phyloP scores from a whole-genome alignment of 2,797 vertebrate genomes.

The Toxotes lorentzi region DNA sequence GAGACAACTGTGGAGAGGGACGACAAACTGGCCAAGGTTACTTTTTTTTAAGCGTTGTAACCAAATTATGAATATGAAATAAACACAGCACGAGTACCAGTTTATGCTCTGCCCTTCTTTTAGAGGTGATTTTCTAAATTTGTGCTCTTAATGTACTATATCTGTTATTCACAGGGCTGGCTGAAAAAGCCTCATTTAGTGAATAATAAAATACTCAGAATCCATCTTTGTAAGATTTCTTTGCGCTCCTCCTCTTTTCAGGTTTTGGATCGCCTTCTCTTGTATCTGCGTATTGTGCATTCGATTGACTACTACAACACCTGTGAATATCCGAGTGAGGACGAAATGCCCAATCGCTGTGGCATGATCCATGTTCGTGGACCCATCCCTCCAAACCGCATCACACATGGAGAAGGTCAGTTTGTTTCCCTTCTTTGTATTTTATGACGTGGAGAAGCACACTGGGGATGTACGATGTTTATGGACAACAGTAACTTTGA shows the following conservation, averaged over 20 bases:
- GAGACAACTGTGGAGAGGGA: constrained; percentile 93
- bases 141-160: not conserved
- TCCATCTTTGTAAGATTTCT: not conserved
- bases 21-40: constrained; percentile 93
- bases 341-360: constrained; percentile 97
- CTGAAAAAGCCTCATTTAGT: not conserved
- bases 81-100: not conserved
- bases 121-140: not conserved
- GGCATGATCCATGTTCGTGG: constrained; percentile 95
- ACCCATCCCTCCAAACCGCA: constrained; percentile 93
- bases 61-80: not conserved
- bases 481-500: not conserved
- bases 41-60: too few species aligned
- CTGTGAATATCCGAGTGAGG: constrained; percentile 95
- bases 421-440: not conserved
- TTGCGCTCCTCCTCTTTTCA: constrained; percentile 53
- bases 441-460: not conserved
- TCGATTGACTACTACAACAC: constrained; percentile 96
- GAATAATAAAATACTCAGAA: not conserved
- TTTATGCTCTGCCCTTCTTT: not conserved
- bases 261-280: constrained; percentile 93
- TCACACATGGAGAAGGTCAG: constrained; percentile 91
- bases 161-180: not conserved
- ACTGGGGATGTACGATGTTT: too few species aligned
- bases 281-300: constrained; percentile 94